Base-by-base conservation (phyloP, 2,888 invertebrate species). In the Prenolepis imparis region DNA sequence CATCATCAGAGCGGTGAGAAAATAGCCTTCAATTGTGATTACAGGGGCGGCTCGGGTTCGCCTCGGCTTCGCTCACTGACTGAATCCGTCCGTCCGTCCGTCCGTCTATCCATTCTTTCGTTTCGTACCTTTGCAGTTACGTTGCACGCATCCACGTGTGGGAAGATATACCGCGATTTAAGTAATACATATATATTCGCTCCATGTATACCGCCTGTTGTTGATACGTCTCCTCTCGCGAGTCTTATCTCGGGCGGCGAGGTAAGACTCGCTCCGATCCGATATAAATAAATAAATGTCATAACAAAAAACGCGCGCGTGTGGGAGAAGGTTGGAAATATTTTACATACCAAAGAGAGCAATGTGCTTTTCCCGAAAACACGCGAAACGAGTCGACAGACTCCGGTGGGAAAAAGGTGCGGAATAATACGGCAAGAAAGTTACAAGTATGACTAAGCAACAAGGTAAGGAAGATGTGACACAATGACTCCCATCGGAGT, bases 21-120 rank as follows among this genome's bases (percentile, higher is more conserved):
- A 94, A 94, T 94, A 94, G 94, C 94, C 94, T 94, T 94, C 94
- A 94, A 94, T 94, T 94, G 94, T 94, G 94, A 94, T 94, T 94
- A 94, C 94, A 94, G 94, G 94, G 94, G 93, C 94, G 94, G 94
- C 94, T 87, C 80, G 92, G 90, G 91, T 90, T 92, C 91, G 91
- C 92, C 92, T 91, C 86, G 91, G 87, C 85, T 89, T 86, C 87
- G 87, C 86, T 88, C 90, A 86, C 87, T 87, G 85, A 89, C 90
- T 89, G 89, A 90, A 90, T 90, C 90, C 83, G 91, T 90, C 88
- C 85, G 61, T 74, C 68, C 64, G 36, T 84, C 21, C 80, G 67
- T 73, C 18, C 86, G 83, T 84, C 82, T 78, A 64, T 78, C 82
- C 83, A 72, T 87, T 86, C 77, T 32, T 64, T 85, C 84, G 83